phyloP scores from a whole-genome alignment of 2,888 invertebrate genomes.

The Drosophila pegasa region DNA sequence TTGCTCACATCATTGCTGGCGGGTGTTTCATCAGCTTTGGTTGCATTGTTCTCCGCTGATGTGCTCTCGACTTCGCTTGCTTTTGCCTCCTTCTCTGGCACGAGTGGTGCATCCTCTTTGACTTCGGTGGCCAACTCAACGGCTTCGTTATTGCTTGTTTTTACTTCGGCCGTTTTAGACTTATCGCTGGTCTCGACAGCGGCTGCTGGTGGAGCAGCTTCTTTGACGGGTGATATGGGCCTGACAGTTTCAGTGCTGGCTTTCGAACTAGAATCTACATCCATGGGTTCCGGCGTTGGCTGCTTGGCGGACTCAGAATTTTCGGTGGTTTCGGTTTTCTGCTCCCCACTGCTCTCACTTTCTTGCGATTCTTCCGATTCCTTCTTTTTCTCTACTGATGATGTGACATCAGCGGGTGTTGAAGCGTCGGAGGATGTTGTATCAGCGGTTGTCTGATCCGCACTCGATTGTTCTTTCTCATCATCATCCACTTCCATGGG shows the following conservation, averaged over 20 bases:
- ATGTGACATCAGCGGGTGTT: slow-evolving; percentile 39
- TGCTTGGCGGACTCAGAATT: slow-evolving; percentile 64
- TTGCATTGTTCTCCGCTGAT: slow-evolving; percentile 31
- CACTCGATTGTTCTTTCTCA: slow-evolving; percentile 27
- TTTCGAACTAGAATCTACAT: slow-evolving; percentile 78
- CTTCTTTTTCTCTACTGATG: slow-evolving; percentile 38
- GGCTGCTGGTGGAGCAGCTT: slow-evolving; percentile 16
- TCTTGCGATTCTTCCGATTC: slow-evolving; percentile 29
- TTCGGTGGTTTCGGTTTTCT: slow-evolving; percentile 37
- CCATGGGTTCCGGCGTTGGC: slow-evolving; percentile 82
- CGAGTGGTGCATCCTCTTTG: slow-evolving; percentile 38
- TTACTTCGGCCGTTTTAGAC: slow-evolving; percentile 19
- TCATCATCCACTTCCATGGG: slow-evolving; percentile 64
- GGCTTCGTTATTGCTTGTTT: slow-evolving; percentile 44
- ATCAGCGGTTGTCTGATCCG: slow-evolving; percentile 22
- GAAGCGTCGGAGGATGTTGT: slow-evolving; percentile 32
- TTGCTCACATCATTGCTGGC: slow-evolving; percentile 55
- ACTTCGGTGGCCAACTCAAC: slow-evolving; percentile 45
- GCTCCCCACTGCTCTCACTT: slow-evolving; percentile 31
- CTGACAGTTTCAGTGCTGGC: slow-evolving; percentile 42
- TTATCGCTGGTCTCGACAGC: slow-evolving; percentile 20
- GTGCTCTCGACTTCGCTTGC: slow-evolving; percentile 29
- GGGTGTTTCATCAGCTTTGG: slow-evolving; percentile 30
- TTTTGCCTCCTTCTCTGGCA: slow-evolving; percentile 25
- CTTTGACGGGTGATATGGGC: slow-evolving; percentile 34